Conservation (phyloP, 2,888 invertebrate genomes). For the Nematopogon swammerdamellus region DNA sequence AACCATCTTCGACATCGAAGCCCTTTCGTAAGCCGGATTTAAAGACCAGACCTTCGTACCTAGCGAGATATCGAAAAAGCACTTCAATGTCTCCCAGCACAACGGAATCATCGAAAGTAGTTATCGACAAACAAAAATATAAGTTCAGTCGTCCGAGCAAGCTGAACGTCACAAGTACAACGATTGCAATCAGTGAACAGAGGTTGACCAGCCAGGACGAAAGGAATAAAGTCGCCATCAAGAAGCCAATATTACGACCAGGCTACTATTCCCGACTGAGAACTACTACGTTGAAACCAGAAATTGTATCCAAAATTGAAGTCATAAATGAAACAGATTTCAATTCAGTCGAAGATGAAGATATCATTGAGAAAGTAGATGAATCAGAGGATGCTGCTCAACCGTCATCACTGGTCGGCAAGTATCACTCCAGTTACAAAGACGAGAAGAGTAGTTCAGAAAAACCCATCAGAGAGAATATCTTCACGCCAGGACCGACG, state of each 20-base stretch:
- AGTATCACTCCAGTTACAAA: slow-evolving; percentile 39
- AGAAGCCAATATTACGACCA: slow-evolving; percentile 27
- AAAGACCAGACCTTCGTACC: slow-evolving; percentile 4
- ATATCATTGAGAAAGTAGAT: slow-evolving; percentile 18
- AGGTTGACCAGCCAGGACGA: slow-evolving; percentile 19
- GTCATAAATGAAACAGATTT: slow-evolving; percentile 12
- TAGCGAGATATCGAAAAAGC: slow-evolving; percentile 22
- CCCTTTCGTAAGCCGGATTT: slow-evolving; percentile 16
- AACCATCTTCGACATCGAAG: slow-evolving; percentile 11
- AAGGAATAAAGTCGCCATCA: slow-evolving; percentile 21
- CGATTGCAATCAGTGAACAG: slow-evolving; percentile 20
- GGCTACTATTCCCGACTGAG: slow-evolving; percentile 25
- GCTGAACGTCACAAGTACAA: slow-evolving; percentile 27
- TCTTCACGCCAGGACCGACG: slow-evolving; percentile 14
- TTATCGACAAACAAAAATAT: slow-evolving; percentile 10
- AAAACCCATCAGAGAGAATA: not conserved
- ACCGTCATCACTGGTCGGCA: slow-evolving; percentile 10
- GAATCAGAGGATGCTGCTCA: slow-evolving; percentile 19
- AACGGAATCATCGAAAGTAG: slow-evolving; percentile 1
- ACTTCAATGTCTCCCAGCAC: slow-evolving; percentile 4
- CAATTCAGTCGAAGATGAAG: slow-evolving; percentile 12
- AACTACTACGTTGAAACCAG: slow-evolving; percentile 7
- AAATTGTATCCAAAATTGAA: slow-evolving; percentile 16
- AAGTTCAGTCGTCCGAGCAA: slow-evolving; percentile 33
- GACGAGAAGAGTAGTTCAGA: slow-evolving; percentile 15